Evolutionary conservation across 92 coral and sea anemone genomes (phyloP), one percentile per base, ranked within the genome.

Genomic region (Diadumene lineata): DNA sequence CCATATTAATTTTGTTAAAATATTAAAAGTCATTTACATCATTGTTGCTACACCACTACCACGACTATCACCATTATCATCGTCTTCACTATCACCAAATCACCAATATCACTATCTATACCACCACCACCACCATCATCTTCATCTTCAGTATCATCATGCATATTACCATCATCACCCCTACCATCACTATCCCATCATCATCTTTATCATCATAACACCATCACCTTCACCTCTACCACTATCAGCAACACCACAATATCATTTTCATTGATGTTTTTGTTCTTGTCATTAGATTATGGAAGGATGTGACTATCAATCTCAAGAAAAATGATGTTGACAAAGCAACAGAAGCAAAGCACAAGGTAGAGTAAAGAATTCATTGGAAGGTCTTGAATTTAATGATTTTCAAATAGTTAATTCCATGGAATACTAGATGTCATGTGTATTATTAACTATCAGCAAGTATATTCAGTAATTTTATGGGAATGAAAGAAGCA

Each of bases 271-370:
- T n/a, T n/a, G 13, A 21, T 28, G 10, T 21, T 6, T 53, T 3
- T 53, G 10, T 23, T 53, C 58, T 74, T 43, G 18, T 48, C 33
- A 53, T n/a, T 53, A 94, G 98, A 74, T 80, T 94, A n/a, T 94
- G 98, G 98, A 79, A 87, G 77, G 89, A 92, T 63, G 98, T 94
- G 34, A 94, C 98, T 0, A 63, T 30, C 16, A 90, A 91, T 34
- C 74, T 94, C 63, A 94, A 94, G 78, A 78, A 28, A 11, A 84
- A 85, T 75, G 87, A 92, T 57, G 93, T 94, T 11, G 98, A 88
- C 57, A 75, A 79, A 43, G 98, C 98, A 4, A 94, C 98, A 19
- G 98, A 86, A 16, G 80, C 78, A 23, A 94, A 94, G 69, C 97
- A 92, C 88, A 92, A 83, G 96, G 98, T 92, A 72, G 13, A n/a